Evolutionary conservation across 2,113 vertebrate species (phyloP).

Genomic region (Gambusia affinis): DNA sequence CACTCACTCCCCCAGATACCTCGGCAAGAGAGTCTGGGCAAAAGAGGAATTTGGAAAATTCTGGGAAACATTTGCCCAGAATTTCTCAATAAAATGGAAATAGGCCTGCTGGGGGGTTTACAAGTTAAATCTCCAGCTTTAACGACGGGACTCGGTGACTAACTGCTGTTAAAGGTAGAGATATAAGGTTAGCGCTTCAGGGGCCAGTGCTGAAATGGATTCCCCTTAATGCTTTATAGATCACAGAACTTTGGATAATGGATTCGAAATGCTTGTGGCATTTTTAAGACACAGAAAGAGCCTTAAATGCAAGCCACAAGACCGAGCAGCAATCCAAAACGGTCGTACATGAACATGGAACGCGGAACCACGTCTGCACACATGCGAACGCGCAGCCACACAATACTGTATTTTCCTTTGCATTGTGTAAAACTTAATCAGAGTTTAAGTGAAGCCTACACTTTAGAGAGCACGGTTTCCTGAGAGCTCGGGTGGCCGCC

Average conservation of each 20-base stretch:
- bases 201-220: conserved; percentile 24
- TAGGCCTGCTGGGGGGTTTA: conserved; percentile 42
- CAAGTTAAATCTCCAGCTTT: conserved; percentile 61
- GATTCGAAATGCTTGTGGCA: conserved; percentile 11
- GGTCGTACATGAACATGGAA: background rate
- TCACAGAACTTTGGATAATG: background rate
- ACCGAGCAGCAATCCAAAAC: background rate
- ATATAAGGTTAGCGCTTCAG: conserved; percentile 1
- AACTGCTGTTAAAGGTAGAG: conserved; percentile 16
- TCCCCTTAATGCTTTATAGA: background rate
- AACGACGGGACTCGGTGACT: conserved; percentile 58
- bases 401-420: conserved; percentile 24
- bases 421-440: conserved; percentile 58
- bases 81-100: too few species aligned
- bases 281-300: background rate
- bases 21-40: conserved; percentile 68
- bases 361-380: conserved; percentile 4
- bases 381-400: conserved; percentile 33
- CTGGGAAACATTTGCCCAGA: conserved; percentile 72
- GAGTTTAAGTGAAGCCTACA: conserved; percentile 42
- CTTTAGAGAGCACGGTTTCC: conserved; percentile 59
- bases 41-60: conserved; percentile 77
- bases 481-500: conserved; percentile 9
- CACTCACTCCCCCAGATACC: conserved; percentile 72
- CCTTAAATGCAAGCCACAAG: too few species aligned